phyloP scores from a whole-genome alignment of 2,797 vertebrate species.

The Fratercula arctica region DNA sequence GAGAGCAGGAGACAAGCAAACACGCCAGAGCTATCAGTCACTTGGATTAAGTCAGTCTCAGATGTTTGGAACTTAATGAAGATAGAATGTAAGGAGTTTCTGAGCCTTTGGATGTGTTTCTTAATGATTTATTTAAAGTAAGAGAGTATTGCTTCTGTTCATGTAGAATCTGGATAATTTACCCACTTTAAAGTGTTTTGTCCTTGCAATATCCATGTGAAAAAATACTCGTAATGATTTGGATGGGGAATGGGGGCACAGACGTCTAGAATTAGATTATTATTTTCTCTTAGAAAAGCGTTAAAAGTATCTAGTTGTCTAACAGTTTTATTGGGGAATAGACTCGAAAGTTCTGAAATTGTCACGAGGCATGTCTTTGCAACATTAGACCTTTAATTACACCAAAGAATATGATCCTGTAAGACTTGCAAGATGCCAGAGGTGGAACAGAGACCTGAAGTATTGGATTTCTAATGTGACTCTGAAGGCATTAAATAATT shows the following conservation, averaged over 20 bases:
- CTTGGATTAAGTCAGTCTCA: not conserved
- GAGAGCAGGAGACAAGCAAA: not conserved
- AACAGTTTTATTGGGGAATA: not conserved
- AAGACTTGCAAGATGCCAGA: not conserved
- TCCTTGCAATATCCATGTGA: not conserved
- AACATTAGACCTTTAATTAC: not conserved
- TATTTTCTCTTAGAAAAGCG: not conserved
- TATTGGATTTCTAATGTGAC: not conserved
- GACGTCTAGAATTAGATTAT: not conserved
- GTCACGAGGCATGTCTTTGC: not conserved
- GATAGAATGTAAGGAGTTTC: not conserved
- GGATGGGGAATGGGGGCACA: not conserved
- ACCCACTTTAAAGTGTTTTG: not conserved
- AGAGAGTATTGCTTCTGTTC: not conserved
- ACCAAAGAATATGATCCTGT: not conserved
- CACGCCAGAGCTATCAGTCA: accelerated
- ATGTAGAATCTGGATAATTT: not conserved
- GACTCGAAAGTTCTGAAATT: not conserved
- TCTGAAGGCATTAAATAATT: not conserved
- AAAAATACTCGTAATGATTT: not conserved
- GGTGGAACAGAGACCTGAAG: not conserved
- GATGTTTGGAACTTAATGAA: not conserved
- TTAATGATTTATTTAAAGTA: not conserved
- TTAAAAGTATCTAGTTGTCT: not conserved
- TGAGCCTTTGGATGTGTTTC: not conserved